Base-by-base conservation (phyloP, 1,140 invertebrate species). In the Bombus turneri region DNA sequence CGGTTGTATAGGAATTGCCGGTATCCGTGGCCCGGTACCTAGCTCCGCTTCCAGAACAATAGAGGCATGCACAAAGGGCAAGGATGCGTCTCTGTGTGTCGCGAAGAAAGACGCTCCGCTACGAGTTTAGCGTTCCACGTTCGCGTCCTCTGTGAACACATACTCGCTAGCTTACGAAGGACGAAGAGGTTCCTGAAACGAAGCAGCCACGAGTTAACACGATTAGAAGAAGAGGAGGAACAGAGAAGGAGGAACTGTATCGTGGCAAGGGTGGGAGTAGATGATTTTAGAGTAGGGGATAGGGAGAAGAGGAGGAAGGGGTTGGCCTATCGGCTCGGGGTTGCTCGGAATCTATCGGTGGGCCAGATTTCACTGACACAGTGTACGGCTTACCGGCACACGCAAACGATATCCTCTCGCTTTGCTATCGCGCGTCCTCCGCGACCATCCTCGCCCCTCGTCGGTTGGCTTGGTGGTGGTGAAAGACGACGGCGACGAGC, bases 301-400 rank as follows among this genome's bases (percentile, higher is more conserved):
- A 31, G 31, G 5, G 4, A 1, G 13, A 43, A 18, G 15, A 12
- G n/a, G 3, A 13, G 43, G 37, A 74, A 59, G 69, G 31, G 69
- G 87, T 83, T 86, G 57, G 87, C 87, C 76, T 89, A 89, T 89
- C 87, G 88, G 66, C 87, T 89, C 88, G 87, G 87, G 88, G 87
- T 86, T 87, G 88, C 86, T 89, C 86, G 88, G 88, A 87, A 89
- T 89, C 88, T 89, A 89, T 89, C 88, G 88, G 85, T 89, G 87
- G 88, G 88, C 88, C 88, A 89, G 88, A 89, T 89, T 89, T 86
- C 82, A 89, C 88, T 86, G 87, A 82, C 86, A 89, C 83, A 85
- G 78, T 75, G 71, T 57, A 69, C 78, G 68, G 83, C 57, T 80
- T 79, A 85, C 76, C 83, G 83, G 82, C 78, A 71, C 86, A 87